Evolutionary conservation across 2,797 vertebrate genomes (phyloP), one percentile per base, ranked within the genome.

Genomic region (Micropoecilia bifurca): DNA sequence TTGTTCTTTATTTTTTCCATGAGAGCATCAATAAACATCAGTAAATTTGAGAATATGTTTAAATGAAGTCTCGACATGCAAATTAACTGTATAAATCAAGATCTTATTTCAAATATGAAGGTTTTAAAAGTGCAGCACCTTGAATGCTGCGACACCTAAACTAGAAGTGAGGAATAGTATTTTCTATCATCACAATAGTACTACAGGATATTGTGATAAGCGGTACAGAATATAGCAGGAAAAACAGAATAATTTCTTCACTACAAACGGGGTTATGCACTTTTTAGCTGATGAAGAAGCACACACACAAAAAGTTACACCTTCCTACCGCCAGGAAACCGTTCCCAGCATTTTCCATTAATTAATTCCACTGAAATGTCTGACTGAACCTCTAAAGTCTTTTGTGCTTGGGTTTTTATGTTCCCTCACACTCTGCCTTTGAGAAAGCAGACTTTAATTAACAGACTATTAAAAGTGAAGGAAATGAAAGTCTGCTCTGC

Each of bases 371-470:
- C 10, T 81, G 47, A 88, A 85, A 83, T 75, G 76, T 74, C 78
- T 80, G 57, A 61, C 45, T 77, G 71, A 79, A 76, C 30, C 28
- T 79, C 77, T 61, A 76, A 57, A 73, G 79, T 79, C 68, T 75
- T 80, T 80, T n/a, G 47, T 81, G 46, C 59, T 39, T 22, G 13
- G 80, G 55, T 83, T 83, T 81, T 74, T 74, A 55, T 69, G 59
- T 84, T 74, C 77, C 69, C 71, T 76, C 57, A 73, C 76, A 84
- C 61, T 43, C 33, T 81, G 84, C 83, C 87, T 75, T 0, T 3
- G 69, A 85, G 90, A 91, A 80, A 90, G 78, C 88, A 80, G 80
- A 85, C 86, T 93, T 94, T 93, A 91, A 95, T 95, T 95, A 95
- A 91, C 73, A 83, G 86, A 80, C 89, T 86, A 94, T 88, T 94